Evolutionary conservation across 2,888 invertebrate genomes (phyloP).

Genomic region (Euclidia mi): DNA sequence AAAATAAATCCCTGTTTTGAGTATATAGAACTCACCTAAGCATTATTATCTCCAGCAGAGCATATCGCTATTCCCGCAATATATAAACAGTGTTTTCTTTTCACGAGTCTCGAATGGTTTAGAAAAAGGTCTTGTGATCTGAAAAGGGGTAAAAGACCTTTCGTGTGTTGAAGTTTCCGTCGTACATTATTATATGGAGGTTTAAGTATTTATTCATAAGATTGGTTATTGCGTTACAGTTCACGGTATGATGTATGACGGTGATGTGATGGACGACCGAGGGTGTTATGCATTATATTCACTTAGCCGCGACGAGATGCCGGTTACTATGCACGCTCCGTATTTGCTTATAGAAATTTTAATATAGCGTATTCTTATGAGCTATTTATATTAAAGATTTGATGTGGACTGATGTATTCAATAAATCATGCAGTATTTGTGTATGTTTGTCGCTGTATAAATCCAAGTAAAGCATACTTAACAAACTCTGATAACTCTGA

Average conservation of each 20-base stretch:
- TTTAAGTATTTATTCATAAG: slow-evolving; percentile 49
- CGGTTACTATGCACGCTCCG: slow-evolving; percentile 3
- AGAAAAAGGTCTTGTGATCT: background rate
- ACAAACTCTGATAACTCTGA: too few species aligned
- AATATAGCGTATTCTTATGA: background rate
- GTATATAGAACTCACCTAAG: too few species aligned
- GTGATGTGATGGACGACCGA: slow-evolving; percentile 45
- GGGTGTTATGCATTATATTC: slow-evolving; percentile 52
- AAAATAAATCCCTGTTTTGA: too few species aligned
- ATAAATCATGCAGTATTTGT: too few species aligned
- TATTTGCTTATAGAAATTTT: slow-evolving; percentile 6
- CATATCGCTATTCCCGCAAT: too few species aligned
- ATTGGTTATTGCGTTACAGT: slow-evolving; percentile 37
- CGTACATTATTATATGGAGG: slow-evolving; percentile 1
- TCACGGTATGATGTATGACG: slow-evolving; percentile 47
- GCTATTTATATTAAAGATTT: background rate
- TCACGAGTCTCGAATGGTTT: too few species aligned
- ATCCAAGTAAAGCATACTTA: too few species aligned
- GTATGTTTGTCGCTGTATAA: too few species aligned
- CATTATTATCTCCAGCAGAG: too few species aligned
- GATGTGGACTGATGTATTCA: too few species aligned
- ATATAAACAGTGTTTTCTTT: too few species aligned
- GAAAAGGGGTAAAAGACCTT: background rate
- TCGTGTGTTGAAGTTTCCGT: background rate
- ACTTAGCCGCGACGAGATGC: slow-evolving; percentile 28